These are phyloP conservation scores for Drosophila melanogaster DNA, from an alignment of 1,140 invertebrate species.

Conservation along the genomic window DNA sequence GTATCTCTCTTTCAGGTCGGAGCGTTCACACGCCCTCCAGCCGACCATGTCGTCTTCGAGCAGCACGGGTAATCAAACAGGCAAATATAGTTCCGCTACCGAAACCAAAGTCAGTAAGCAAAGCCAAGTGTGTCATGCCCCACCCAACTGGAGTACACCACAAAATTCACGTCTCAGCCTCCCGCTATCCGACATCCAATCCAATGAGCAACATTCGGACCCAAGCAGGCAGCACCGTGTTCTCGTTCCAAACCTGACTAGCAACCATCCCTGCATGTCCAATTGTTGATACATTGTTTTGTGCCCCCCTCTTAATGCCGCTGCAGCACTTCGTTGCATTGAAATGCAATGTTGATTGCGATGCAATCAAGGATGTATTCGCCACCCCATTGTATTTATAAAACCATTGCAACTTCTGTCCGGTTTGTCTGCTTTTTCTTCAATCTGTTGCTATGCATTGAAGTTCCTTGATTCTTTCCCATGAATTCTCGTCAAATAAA, in stretches of 20 bases:
- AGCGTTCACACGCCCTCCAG: constrained; percentile 69
- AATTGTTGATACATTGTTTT: constrained; percentile 19
- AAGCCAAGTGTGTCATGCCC: constrained; percentile 86
- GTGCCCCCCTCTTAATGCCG: constrained; percentile 7
- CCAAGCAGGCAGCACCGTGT: constrained; percentile 16
- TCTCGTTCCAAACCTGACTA: constrained; percentile 18
- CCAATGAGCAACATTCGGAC: constrained; percentile 41
- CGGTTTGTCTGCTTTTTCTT: constrained; percentile 2
- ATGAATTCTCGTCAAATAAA: background rate
- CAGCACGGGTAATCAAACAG: constrained; percentile 84
- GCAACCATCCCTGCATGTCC: constrained; percentile 16
- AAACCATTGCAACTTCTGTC: background rate
- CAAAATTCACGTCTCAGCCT: constrained; percentile 73
- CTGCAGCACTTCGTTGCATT: constrained; percentile 15
- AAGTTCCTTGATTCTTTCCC: background rate
- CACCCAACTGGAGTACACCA: constrained; percentile 76
- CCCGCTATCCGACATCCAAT: constrained; percentile 32
- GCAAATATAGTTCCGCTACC: constrained; percentile 85
- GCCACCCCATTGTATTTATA: constrained; percentile 8
- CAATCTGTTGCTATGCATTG: constrained; percentile 3
- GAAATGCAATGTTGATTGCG: background rate
- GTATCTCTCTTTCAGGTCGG: constrained; percentile 68
- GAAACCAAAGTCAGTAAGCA: constrained; percentile 98
- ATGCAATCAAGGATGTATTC: constrained; percentile 13
- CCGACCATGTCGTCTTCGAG: constrained; percentile 64